phyloP scores from a whole-genome alignment of 2,888 invertebrate genomes.

The Conops quadrifasciatus region DNA sequence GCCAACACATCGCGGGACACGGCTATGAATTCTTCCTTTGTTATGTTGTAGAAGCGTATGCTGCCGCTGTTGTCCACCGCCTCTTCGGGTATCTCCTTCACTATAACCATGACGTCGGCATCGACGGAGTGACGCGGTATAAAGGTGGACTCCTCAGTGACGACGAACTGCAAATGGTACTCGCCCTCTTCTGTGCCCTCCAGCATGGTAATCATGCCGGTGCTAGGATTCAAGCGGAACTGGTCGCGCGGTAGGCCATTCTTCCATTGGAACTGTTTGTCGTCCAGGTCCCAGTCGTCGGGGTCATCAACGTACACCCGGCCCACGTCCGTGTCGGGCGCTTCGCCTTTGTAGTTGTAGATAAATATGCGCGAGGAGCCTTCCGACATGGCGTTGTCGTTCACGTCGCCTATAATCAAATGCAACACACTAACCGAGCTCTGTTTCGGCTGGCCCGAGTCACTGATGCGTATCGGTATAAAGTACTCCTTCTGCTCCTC shows the following conservation, averaged over 20 bases:
- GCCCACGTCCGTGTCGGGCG: conserved; percentile 85
- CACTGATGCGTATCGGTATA: conserved; percentile 89
- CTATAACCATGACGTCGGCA: conserved; percentile 86
- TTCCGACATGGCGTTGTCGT: conserved; percentile 89
- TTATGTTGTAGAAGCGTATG: conserved; percentile 81
- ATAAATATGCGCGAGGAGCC: conserved; percentile 92
- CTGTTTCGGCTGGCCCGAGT: conserved; percentile 78
- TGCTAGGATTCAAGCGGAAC: conserved; percentile 78
- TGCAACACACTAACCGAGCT: conserved; percentile 85
- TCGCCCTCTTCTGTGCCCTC: conserved; percentile 78
- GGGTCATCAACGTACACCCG: conserved; percentile 87
- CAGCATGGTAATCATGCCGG: conserved; percentile 89
- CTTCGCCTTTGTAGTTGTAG: conserved; percentile 90
- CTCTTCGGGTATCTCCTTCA: conserved; percentile 88
- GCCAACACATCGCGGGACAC: conserved; percentile 56
- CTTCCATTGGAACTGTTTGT: conserved; percentile 85
- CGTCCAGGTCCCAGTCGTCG: conserved; percentile 96
- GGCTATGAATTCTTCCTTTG: conserved; percentile 87
- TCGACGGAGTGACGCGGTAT: conserved; percentile 76
- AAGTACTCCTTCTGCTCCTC: conserved; percentile 87
- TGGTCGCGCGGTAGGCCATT: conserved; percentile 67
- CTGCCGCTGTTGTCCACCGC: conserved; percentile 94
- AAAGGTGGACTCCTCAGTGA: conserved; percentile 73
- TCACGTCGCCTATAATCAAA: conserved; percentile 92
- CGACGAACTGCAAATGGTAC: conserved; percentile 78